A percentile compares a stretch with the other conserved stretches of the same genome.
phyloP scores from a whole-genome alignment of 2,888 invertebrate species.

The Chironomus riparius region DNA sequence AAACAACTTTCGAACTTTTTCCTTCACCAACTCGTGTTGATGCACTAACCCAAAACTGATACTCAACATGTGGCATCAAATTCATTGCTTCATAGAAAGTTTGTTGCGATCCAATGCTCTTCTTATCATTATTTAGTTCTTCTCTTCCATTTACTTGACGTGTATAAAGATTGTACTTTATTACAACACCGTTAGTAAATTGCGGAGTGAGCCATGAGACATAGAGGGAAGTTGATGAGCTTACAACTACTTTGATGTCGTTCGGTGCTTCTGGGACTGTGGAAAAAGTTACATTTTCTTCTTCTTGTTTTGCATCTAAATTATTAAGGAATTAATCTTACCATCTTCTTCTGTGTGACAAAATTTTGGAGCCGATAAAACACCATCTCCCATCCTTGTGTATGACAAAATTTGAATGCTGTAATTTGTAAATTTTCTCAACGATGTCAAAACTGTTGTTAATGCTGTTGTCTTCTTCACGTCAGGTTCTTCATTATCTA shows the following conservation, averaged over 20 bases:
- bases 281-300: not conserved
- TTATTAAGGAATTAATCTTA: constrained; percentile 36
- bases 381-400: constrained; percentile 70
- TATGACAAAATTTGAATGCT: constrained; percentile 70
- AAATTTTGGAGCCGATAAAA: constrained; percentile 54
- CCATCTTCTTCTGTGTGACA: constrained; percentile 74
- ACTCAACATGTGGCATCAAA: constrained; percentile 59
- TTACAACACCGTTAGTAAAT: constrained; percentile 66
- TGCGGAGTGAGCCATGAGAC: constrained; percentile 69
- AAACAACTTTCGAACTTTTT: constrained; percentile 57
- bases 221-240: constrained; percentile 61
- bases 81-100: constrained; percentile 58
- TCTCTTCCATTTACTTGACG: constrained; percentile 58
- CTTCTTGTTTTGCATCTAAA: not conserved
- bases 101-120: constrained; percentile 54
- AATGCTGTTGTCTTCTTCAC: constrained; percentile 58
- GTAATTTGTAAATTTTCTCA: constrained; percentile 71
- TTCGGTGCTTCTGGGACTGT: constrained; percentile 69
- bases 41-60: constrained; percentile 72
- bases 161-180: constrained; percentile 64
- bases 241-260: constrained; percentile 69
- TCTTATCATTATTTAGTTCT: constrained; percentile 59
- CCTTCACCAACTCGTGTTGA: constrained; percentile 70
- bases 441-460: constrained; percentile 58
- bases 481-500: constrained; percentile 48